A percentile compares a stretch with the other conserved stretches of the same genome.
These are phyloP conservation scores for Mayetiola destructor DNA, from an alignment of 2,888 invertebrate species.

Conservation along the genomic window DNA sequence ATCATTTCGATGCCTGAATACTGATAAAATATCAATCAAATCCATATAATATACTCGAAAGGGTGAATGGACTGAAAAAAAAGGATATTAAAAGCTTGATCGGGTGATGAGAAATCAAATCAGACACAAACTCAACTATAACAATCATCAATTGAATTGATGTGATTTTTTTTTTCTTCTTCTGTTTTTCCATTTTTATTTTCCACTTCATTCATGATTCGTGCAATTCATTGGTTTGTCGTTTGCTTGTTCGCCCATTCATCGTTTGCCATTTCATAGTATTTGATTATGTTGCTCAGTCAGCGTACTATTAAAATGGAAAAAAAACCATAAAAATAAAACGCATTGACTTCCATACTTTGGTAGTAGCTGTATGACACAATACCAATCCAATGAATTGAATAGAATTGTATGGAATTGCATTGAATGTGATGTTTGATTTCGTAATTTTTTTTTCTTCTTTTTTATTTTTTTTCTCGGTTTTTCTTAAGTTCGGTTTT, in stretches of 20 bases:
- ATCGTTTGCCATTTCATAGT: no score
- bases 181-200: neutral
- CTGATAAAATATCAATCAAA: no score
- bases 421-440: no score
- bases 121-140: neutral
- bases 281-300: no score
- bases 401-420: no score
- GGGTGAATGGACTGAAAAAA: conserved; percentile 12
- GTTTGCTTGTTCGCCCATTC: no score
- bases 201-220: no score
- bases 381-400: conserved; percentile 9
- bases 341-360: conserved; percentile 1
- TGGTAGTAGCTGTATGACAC: conserved; percentile 4
- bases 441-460: conserved; percentile 7
- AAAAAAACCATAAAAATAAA: conserved; percentile 13
- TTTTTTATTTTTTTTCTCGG: neutral
- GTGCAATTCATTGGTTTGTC: neutral
- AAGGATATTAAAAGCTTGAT: conserved; percentile 12
- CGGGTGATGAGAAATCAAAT: conserved; percentile 9
- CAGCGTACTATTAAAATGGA: neutral
- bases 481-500: neutral
- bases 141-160: conserved; percentile 1
- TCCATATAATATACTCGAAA: conserved; percentile 1
- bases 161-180: neutral
- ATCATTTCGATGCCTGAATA: no score